phyloP scores from a whole-genome alignment of 2,797 vertebrate genomes.

The Sciaenops ocellatus region DNA sequence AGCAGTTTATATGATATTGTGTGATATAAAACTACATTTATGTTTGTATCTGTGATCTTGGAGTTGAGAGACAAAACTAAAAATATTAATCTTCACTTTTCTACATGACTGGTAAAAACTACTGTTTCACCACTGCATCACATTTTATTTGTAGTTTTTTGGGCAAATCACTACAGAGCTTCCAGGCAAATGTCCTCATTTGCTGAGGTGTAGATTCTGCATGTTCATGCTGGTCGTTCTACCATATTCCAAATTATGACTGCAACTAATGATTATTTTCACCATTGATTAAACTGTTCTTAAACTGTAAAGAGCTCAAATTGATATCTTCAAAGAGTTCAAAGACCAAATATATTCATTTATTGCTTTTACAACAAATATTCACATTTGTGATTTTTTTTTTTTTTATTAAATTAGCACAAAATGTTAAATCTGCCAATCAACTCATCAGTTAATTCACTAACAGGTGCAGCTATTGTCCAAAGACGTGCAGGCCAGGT shows the following conservation, averaged over 20 bases:
- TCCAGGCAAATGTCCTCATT: neutral
- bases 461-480: no score
- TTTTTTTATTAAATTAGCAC: no score
- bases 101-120: neutral
- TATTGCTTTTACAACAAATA: no score
- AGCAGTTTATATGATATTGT: neutral
- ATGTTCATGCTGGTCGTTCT: neutral
- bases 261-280: neutral
- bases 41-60: neutral
- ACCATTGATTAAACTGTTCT: no score
- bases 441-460: no score
- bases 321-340: no score
- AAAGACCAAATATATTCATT: no score
- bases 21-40: neutral
- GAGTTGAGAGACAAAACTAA: neutral
- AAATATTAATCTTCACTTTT: neutral
- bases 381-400: no score
- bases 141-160: neutral
- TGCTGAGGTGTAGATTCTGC: neutral
- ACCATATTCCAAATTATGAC: neutral
- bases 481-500: neutral
- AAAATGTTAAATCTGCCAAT: no score
- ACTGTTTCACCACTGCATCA: neutral
- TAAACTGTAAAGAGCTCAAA: no score
- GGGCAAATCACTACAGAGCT: neutral